phyloP scores from a whole-genome alignment of 2,888 invertebrate genomes.

The Sphecodes monilicornis region DNA sequence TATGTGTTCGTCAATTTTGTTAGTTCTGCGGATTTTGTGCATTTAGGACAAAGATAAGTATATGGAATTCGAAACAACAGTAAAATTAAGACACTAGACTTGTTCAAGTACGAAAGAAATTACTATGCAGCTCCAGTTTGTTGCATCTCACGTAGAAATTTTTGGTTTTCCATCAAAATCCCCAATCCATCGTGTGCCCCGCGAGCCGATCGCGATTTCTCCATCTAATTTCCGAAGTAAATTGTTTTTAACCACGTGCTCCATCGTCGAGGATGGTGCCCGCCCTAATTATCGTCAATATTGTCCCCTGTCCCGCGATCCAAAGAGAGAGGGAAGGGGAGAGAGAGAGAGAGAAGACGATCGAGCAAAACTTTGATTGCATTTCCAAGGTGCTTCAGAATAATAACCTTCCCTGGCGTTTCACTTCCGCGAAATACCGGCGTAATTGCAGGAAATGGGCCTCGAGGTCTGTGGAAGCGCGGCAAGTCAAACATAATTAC shows the following conservation, averaged over 20 bases:
- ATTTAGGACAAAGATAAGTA: no score
- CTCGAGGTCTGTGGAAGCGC: conserved; percentile 19
- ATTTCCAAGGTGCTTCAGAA: conserved; percentile 31
- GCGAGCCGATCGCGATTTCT: background rate
- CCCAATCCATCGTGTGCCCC: no score
- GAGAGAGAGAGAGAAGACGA: background rate
- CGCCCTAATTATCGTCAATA: conserved; percentile 22
- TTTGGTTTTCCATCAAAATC: no score
- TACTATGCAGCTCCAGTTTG: no score
- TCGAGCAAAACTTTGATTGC: conserved; percentile 38
- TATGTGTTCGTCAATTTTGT: no score
- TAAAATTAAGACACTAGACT: no score
- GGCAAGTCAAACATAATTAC: conserved; percentile 30
- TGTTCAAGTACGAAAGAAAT: no score
- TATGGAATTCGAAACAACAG: no score
- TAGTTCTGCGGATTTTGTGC: no score
- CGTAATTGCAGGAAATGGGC: conserved; percentile 24
- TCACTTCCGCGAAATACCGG: conserved; percentile 17
- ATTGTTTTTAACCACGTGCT: conserved; percentile 21
- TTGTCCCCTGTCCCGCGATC: conserved; percentile 14
- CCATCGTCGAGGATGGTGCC: conserved; percentile 7
- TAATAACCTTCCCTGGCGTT: conserved; percentile 20
- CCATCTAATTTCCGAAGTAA: conserved; percentile 4
- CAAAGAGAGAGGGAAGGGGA: background rate
- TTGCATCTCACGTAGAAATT: no score